Base-by-base conservation (phyloP, 1,140 invertebrate species). In the Cherax destructor region DNA sequence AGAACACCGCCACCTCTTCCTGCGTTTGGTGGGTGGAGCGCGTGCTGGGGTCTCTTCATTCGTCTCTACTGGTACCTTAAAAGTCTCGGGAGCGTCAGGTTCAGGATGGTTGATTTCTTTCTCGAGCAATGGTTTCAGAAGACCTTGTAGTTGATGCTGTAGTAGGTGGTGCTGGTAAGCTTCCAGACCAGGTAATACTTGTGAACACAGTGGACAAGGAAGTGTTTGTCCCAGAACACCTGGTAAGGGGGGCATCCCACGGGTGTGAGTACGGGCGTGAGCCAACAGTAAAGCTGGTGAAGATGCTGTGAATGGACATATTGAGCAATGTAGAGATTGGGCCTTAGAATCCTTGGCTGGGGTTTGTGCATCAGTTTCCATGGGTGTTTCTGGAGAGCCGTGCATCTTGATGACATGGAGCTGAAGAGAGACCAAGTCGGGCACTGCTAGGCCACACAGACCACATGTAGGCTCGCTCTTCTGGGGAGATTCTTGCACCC, bases 171-270 rank as follows among this genome's bases (percentile, higher is more conserved):
- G 96, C 92, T 96, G 96, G 74, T 96, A 94, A 47, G 95, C 92
- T 92, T 96, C 96, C 1, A 95, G 94, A 81, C 96, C 95, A 1
- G 95, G 93, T 93, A 96, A 96, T 47, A 92, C 94, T 93, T 96
- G 95, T 13, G 95, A 94, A 94, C 96, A 96, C 21, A 96, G 94
- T 16, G 96, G 96, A 93, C 96, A 96, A 86, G 96, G 96, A 16
- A 95, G 93, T 16, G 94, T 47, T 59, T 88, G 85, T 21, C 87
- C 69, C 52, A 90, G 49, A 16, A 83, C 76, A 47, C 84, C 78
- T 3, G 81, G 65, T 74, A 92, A 76, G 56, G 87, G 49, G 9
- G 80, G 56, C 61, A 91, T 52, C n/a, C 77, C 88, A 7, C 87
- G 90, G 41, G 88, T 88, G 78, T 92, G 88, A n/a, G 86, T 90